Percentiles rank a stretch among this genome's conserved stretches.
Evolutionary conservation across 2,888 invertebrate species (phyloP).

Genomic region (Meloe dianella): DNA sequence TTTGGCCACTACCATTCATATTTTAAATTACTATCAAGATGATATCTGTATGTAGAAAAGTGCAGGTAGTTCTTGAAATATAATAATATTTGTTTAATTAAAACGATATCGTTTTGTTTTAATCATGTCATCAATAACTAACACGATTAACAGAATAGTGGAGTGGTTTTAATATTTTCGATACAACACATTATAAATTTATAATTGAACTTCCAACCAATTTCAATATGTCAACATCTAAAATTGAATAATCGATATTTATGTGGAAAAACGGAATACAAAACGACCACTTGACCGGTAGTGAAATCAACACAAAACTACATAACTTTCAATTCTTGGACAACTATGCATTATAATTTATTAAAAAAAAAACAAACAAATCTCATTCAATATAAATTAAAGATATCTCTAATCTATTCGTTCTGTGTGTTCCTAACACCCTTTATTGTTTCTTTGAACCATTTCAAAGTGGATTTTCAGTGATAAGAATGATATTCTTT

Average conservation of each 20-base stretch:
- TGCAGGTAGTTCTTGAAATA: background rate
- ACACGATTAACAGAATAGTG: background rate
- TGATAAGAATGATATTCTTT: background rate
- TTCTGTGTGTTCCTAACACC: background rate
- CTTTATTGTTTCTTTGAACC: background rate
- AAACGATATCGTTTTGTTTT: too few relatives aligned
- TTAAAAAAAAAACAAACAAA: background rate
- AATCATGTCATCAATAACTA: too few relatives aligned
- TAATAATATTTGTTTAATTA: too few relatives aligned
- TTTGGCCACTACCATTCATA: conserved; percentile 16
- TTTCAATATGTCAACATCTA: background rate
- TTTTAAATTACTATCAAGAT: background rate
- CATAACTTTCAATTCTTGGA: background rate
- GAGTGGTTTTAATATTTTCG: background rate
- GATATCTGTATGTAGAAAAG: background rate
- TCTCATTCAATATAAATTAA: conserved; percentile 3
- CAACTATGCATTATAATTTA: background rate
- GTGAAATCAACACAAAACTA: background rate
- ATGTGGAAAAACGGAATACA: background rate
- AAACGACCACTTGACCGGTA: background rate
- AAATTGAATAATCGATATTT: background rate
- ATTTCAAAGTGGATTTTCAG: background rate
- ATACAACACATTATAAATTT: background rate
- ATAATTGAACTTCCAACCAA: background rate
- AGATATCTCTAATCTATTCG: conserved; percentile 2